Percentiles rank a stretch among this genome's conserved stretches.
phyloP scores from a whole-genome alignment of 2,113 vertebrate genomes.

The Felis chaus region DNA sequence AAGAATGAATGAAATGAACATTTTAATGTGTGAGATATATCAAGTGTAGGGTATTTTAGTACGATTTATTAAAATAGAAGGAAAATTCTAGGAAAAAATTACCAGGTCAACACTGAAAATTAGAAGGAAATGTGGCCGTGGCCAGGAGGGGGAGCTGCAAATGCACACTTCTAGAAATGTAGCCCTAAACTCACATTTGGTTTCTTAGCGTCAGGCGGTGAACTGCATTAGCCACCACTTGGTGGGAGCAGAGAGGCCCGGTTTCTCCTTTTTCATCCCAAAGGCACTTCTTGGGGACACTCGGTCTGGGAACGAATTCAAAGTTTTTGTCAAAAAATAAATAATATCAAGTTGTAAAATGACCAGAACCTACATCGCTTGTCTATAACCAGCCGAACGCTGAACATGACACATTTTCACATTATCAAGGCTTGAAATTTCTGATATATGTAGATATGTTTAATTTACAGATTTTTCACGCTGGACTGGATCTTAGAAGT shows the following conservation, averaged over 20 bases:
- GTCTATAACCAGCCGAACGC: not conserved
- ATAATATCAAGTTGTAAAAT: not conserved
- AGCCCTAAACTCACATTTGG: too few relatives aligned
- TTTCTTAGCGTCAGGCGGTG: fast-evolving
- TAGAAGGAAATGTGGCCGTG: not conserved
- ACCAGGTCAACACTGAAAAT: not conserved
- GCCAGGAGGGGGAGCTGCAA: not conserved
- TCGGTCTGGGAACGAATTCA: not conserved
- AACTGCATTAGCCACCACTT: not conserved
- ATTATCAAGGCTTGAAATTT: not conserved
- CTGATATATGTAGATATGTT: not conserved
- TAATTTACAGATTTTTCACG: not conserved
- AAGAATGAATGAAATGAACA: not conserved
- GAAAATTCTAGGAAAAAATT: not conserved
- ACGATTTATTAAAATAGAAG: not conserved
- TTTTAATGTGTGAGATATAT: not conserved
- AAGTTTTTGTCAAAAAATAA: slow-evolving; percentile 17
- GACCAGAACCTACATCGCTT: not conserved
- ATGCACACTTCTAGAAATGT: fast-evolving
- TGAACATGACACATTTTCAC: not conserved
- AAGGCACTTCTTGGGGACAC: not conserved
- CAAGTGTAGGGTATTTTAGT: not conserved
- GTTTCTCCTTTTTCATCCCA: not conserved
- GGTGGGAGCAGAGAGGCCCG: not conserved
- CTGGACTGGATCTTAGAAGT: not conserved